These are phyloP conservation scores for Callocephalon fimbriatum DNA, from an alignment of 2,113 vertebrate species.

Conservation along the genomic window DNA sequence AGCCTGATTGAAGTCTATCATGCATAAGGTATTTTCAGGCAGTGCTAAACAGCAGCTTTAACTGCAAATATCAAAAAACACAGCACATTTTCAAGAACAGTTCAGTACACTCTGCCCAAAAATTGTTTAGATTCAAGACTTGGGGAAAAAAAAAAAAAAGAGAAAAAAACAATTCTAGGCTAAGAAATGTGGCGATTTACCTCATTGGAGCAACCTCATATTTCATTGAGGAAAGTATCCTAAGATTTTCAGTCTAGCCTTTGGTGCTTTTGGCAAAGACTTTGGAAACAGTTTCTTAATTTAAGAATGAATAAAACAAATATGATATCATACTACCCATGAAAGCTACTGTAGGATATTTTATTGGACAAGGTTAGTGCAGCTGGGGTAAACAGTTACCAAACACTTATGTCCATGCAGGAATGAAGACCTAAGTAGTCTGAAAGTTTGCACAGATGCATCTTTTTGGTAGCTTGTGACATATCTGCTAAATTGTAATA, in stretches of 20 bases:
- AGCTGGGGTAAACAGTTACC: background rate
- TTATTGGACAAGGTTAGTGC: background rate
- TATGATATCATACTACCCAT: background rate
- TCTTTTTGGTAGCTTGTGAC: background rate
- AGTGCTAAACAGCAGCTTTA: background rate
- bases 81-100: background rate
- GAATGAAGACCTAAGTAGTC: background rate
- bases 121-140: background rate
- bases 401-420: background rate
- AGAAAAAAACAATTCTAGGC: background rate
- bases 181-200: background rate
- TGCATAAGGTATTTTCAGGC: background rate
- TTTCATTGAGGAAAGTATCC: background rate
- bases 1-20: background rate
- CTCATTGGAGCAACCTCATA: background rate
- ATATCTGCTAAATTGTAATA: background rate
- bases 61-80: background rate
- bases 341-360: background rate
- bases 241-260: background rate
- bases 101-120: background rate
- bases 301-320: background rate
- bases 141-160: background rate
- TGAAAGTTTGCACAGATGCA: background rate
- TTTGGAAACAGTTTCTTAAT: background rate
- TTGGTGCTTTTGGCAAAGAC: background rate